These are phyloP conservation scores for Leucozona laternaria DNA, from an alignment of 2,888 invertebrate genomes.

Conservation along the genomic window DNA sequence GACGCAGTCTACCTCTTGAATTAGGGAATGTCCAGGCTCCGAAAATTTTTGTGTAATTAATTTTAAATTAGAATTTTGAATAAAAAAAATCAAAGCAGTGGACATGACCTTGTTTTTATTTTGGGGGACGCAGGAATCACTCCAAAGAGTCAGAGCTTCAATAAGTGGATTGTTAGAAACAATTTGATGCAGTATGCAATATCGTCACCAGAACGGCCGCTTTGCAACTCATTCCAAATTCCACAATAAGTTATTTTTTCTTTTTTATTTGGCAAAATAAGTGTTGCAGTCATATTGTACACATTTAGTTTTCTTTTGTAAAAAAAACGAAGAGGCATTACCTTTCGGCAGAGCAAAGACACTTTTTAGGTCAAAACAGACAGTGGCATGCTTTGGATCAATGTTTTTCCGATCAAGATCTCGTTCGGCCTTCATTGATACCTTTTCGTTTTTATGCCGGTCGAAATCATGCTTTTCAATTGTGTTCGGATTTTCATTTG, in stretches of 20 bases:
- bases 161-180: neutral
- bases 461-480: slow-evolving; percentile 3
- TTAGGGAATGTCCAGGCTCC: too few species aligned
- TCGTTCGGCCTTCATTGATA: slow-evolving; percentile 3
- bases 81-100: too few species aligned
- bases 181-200: slow-evolving; percentile 15
- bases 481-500: neutral
- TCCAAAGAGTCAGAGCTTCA: too few species aligned
- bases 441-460: slow-evolving; percentile 23
- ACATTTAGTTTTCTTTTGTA: slow-evolving; percentile 25
- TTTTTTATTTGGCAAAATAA: neutral
- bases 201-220: slow-evolving; percentile 29
- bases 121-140: neutral
- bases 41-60: too few species aligned
- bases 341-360: slow-evolving; percentile 29
- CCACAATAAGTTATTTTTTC: slow-evolving; percentile 27
- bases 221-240: slow-evolving; percentile 28
- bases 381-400: slow-evolving; percentile 14
- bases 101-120: too few species aligned
- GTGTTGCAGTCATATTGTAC: slow-evolving; percentile 14
- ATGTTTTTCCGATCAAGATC: neutral
- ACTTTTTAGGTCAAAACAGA: too few species aligned
- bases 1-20: too few species aligned
- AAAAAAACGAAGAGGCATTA: slow-evolving; percentile 25
- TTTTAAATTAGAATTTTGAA: too few species aligned